Evolutionary conservation across 92 coral and sea anemone species (phyloP).

Genomic region (Epizoanthus fatuus): DNA sequence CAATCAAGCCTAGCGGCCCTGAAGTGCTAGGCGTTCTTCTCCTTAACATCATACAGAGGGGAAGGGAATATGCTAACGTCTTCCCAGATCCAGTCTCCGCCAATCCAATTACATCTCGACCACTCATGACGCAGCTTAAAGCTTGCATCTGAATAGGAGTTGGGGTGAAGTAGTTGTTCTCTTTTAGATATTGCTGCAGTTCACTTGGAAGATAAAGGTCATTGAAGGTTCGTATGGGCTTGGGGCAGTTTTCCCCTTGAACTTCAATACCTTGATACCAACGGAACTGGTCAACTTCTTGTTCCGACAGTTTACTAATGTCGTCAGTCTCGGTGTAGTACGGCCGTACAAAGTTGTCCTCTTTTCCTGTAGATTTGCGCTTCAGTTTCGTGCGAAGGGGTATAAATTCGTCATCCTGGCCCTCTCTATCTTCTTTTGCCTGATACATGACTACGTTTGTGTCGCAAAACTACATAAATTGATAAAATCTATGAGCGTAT

Average conservation of each 20-base stretch:
- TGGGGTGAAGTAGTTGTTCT: conserved; percentile 75
- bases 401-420: conserved; percentile 63
- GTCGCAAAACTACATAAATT: not conserved
- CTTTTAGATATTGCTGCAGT: conserved; percentile 69
- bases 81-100: conserved; percentile 99
- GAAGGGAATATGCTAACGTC: conserved; percentile 92
- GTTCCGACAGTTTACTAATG: conserved; percentile 74
- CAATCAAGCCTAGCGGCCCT: conserved; percentile 84
- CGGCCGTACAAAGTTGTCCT: conserved; percentile 85
- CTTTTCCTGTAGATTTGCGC: conserved; percentile 80
- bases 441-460: conserved; percentile 14
- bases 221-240: conserved; percentile 80
- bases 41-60: conserved; percentile 87
- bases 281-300: conserved; percentile 87
- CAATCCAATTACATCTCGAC: conserved; percentile 96
- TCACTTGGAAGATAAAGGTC: conserved; percentile 81
- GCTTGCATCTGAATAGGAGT: conserved; percentile 98
- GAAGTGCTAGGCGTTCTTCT: conserved; percentile 80
- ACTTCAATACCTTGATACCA: conserved; percentile 93
- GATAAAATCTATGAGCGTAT: not conserved
- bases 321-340: conserved; percentile 82
- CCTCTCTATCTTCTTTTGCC: conserved; percentile 16
- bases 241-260: conserved; percentile 93
- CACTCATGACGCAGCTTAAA: conserved; percentile 96
- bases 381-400: conserved; percentile 85